These are phyloP conservation scores for Eriosoma lanigerum DNA, from an alignment of 1,140 invertebrate species.

Conservation along the genomic window DNA sequence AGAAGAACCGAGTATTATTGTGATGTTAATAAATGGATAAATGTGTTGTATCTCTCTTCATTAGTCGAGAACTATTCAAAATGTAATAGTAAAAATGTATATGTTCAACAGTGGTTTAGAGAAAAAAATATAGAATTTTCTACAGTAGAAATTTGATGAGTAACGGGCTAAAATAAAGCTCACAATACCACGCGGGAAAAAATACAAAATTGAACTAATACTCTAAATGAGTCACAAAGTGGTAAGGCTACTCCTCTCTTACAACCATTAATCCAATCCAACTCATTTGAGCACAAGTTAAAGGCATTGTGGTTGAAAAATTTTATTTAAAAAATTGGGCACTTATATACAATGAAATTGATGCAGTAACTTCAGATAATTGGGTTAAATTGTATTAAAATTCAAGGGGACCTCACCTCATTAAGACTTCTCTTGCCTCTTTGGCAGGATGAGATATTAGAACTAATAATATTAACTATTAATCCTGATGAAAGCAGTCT, in stretches of 20 bases:
- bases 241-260: constrained; percentile 55
- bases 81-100: not conserved
- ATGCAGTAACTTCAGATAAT: constrained; percentile 26
- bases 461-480: constrained; percentile 10
- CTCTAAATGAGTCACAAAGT: constrained; percentile 53
- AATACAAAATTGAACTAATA: constrained; percentile 11
- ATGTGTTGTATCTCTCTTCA: not conserved
- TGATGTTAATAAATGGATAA: not conserved
- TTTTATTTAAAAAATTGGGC: too few species aligned
- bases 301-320: constrained; percentile 52
- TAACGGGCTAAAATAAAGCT: not conserved
- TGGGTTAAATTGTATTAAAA: constrained; percentile 22
- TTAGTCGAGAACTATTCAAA: not conserved
- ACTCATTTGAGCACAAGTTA: constrained; percentile 55
- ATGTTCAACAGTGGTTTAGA: not conserved
- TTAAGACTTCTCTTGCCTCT: too few species aligned
- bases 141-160: not conserved
- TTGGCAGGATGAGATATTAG: constrained; percentile 18
- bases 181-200: not conserved
- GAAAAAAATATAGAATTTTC: constrained; percentile 1
- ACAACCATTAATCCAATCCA: constrained; percentile 56
- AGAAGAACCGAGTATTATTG: not conserved
- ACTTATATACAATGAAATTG: constrained; percentile 10
- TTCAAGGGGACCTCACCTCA: too few species aligned
- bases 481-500: constrained; percentile 6